These are phyloP conservation scores for Ephydatia muelleri DNA, from an alignment of 37 sponge, comb jelly and placozoan species.

Conservation along the genomic window DNA sequence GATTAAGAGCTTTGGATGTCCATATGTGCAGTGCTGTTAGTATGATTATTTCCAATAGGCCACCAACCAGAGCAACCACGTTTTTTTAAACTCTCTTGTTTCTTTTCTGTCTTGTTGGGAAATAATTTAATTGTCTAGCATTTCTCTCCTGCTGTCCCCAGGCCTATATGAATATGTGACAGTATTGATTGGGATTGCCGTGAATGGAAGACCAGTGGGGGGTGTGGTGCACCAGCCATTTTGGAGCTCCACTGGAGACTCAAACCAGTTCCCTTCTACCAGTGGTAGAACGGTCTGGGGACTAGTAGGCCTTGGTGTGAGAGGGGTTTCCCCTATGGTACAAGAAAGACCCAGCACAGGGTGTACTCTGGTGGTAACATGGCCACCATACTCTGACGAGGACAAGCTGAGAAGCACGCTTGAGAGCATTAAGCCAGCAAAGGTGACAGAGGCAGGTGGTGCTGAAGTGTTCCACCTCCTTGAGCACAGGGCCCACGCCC, in stretches of 20 bases:
- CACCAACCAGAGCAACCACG: no score
- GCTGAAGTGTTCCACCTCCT: conserved; percentile 85
- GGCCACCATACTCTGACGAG: conserved; percentile 55
- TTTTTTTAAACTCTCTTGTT: no score
- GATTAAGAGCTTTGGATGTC: no score
- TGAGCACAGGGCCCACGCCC: conserved; percentile 77
- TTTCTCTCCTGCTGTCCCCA: no score
- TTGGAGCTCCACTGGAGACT: not conserved
- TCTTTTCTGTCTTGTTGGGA: no score
- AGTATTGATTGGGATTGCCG: conserved; percentile 89
- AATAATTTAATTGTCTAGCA: no score
- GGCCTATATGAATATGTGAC: conserved; percentile 89
- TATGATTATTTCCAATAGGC: no score
- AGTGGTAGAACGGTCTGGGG: conserved; percentile 90
- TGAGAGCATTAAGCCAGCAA: conserved; percentile 46
- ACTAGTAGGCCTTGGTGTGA: conserved; percentile 72
- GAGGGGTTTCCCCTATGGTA: conserved; percentile 32
- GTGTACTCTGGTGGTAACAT: conserved; percentile 38
- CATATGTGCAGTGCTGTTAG: no score
- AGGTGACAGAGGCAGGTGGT: conserved; percentile 75
- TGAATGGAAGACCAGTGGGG: conserved; percentile 71
- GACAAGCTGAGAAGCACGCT: conserved; percentile 32
- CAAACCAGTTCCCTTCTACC: not conserved
- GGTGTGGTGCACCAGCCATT: conserved; percentile 97
- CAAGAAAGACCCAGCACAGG: not conserved